Conservation (phyloP, 2,113 vertebrate species). For the Trematocara stigmaticum region DNA sequence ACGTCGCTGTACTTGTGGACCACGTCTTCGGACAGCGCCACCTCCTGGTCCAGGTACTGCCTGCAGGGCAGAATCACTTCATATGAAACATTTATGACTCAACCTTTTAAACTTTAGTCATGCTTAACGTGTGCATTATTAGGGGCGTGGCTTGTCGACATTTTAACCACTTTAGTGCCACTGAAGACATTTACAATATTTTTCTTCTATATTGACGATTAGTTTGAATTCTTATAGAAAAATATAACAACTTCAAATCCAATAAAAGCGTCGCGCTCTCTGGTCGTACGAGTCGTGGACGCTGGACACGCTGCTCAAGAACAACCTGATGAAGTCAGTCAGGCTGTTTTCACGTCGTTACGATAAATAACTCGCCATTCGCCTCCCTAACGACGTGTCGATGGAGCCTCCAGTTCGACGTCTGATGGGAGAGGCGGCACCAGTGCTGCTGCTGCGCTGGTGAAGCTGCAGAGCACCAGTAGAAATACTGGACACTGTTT, state of each 20-base stretch:
- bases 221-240: neutral
- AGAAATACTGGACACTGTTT: neutral
- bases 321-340: neutral
- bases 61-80: constrained; percentile 52
- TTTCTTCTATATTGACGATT: neutral
- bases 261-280: fast-evolving
- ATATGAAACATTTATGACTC: neutral
- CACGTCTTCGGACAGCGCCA: constrained; percentile 83
- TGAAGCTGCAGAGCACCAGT: neutral
- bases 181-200: neutral
- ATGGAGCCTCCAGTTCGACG: neutral
- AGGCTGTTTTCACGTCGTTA: neutral
- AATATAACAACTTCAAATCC: neutral
- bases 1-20: constrained; percentile 89
- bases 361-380: fast-evolving
- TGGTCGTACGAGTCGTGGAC: fast-evolving
- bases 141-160: neutral
- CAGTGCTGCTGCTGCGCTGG: fast-evolving
- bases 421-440: neutral
- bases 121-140: fast-evolving
- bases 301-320: neutral
- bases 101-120: fast-evolving
- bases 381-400: fast-evolving
- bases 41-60: constrained; percentile 84
- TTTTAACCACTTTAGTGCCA: neutral